Percentiles rank a stretch among this genome's conserved stretches.
These are phyloP conservation scores for Oriolus oriolus DNA, from an alignment of 2,113 vertebrate species.

Conservation along the genomic window DNA sequence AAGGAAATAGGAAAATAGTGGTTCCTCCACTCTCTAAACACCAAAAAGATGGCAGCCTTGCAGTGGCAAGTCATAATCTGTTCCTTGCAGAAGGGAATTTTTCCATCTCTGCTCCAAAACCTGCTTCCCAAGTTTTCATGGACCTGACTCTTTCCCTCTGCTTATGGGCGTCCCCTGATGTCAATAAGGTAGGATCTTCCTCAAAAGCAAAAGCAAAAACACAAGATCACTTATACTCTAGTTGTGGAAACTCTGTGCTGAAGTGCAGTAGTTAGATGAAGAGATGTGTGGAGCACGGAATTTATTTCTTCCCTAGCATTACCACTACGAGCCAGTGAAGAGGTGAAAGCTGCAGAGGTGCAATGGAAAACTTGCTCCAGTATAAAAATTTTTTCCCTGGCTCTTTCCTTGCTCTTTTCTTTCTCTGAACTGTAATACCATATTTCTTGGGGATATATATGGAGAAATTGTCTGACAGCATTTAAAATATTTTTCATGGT, in stretches of 20 bases:
- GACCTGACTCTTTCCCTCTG: background rate
- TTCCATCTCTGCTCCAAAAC: background rate
- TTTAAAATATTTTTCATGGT: background rate
- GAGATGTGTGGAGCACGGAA: rapidly evolving
- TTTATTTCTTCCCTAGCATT: background rate
- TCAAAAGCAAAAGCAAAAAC: background rate
- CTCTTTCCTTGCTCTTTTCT: background rate
- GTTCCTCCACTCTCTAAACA: background rate
- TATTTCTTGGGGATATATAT: background rate
- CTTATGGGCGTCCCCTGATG: background rate
- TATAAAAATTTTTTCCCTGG: background rate
- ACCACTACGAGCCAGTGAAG: background rate
- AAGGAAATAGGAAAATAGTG: background rate
- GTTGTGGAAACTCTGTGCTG: background rate
- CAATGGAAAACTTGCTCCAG: background rate
- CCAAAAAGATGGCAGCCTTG: background rate
- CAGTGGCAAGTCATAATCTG: background rate
- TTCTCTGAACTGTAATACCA: background rate
- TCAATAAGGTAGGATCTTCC: background rate
- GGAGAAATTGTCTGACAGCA: background rate
- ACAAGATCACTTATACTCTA: background rate
- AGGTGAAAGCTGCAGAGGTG: background rate
- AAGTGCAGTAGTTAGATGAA: background rate
- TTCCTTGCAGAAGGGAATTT: background rate
- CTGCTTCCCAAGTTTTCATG: background rate